Conservation (phyloP, 2,888 invertebrate species). For the Oxyscelio sp. region DNA sequence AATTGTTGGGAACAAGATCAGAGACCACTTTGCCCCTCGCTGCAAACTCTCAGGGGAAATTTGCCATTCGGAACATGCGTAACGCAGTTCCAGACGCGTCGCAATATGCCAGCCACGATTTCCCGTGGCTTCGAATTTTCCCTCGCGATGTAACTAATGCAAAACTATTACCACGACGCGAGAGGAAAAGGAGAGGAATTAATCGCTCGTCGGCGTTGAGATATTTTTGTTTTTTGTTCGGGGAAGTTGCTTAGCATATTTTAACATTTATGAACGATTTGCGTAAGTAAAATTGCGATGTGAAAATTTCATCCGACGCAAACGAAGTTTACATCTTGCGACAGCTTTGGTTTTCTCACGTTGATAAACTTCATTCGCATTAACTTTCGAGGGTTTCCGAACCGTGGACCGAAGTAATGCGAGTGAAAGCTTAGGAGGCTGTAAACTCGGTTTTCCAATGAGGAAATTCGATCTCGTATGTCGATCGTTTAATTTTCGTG, state of each 20-base stretch:
- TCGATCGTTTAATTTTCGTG: neutral
- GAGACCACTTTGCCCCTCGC: constrained; percentile 48
- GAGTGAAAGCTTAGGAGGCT: neutral
- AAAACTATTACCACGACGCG: constrained; percentile 10
- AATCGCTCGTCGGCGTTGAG: neutral
- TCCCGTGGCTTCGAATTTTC: constrained; percentile 15
- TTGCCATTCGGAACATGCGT: constrained; percentile 52
- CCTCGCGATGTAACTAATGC: neutral
- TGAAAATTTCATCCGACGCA: neutral
- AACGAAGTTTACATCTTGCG: neutral
- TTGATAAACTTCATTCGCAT: constrained; percentile 15
- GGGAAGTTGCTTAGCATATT: neutral
- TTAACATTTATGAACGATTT: constrained; percentile 6
- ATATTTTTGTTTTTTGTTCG: too few relatives aligned
- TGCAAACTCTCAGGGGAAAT: constrained; percentile 57
- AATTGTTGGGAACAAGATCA: constrained; percentile 51
- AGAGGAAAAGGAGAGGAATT: neutral
- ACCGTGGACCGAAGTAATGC: neutral
- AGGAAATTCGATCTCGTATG: constrained; percentile 9
- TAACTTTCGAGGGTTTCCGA: constrained; percentile 17
- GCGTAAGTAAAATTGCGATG: neutral
- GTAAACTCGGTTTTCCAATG: neutral
- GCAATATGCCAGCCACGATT: constrained; percentile 36
- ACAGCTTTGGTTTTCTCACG: constrained; percentile 20
- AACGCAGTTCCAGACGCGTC: constrained; percentile 39